phyloP scores from a whole-genome alignment of 2,797 vertebrate genomes.

The Cephalopachus bancanus region DNA sequence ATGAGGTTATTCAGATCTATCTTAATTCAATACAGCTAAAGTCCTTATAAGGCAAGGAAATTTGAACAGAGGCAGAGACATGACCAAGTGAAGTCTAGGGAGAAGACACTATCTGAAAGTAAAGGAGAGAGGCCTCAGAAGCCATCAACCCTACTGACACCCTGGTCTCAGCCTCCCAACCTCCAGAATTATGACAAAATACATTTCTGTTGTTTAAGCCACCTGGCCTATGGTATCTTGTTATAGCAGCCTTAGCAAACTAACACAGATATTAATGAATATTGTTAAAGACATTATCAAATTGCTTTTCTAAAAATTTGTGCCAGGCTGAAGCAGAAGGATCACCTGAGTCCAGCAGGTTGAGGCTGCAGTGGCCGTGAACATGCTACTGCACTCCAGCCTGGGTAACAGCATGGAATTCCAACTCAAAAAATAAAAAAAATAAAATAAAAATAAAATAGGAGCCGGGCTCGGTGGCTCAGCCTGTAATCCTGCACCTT shows the following conservation, averaged over 20 bases:
- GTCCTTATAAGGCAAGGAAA: not conserved
- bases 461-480: not conserved
- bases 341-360: no score
- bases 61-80: not conserved
- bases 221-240: not conserved
- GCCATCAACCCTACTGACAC: not conserved
- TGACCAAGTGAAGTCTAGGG: not conserved
- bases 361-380: no score
- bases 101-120: not conserved
- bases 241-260: not conserved
- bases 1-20: not conserved
- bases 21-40: not conserved
- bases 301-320: constrained; percentile 10
- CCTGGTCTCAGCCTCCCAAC: not conserved
- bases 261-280: not conserved
- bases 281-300: not conserved
- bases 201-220: not conserved
- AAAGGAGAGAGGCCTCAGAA: not conserved
- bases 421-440: no score
- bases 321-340: not conserved
- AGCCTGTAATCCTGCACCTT: no score
- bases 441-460: not conserved
- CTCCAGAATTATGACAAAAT: not conserved
- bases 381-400: no score
- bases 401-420: no score